Conservation (phyloP, 2,888 invertebrate species). For the Pardosa pseudoannulata region DNA sequence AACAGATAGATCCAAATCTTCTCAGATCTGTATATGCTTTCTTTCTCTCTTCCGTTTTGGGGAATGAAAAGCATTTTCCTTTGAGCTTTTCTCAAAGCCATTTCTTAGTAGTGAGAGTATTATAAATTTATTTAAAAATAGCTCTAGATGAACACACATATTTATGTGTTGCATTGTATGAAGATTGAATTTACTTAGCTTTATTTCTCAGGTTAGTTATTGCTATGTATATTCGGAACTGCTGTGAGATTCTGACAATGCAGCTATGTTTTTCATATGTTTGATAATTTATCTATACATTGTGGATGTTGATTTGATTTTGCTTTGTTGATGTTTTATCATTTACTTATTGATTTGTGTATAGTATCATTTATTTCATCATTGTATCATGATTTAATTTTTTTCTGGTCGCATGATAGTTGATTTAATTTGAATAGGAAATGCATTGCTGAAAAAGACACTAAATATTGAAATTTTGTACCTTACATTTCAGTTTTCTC, state of each 20-base stretch:
- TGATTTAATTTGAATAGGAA: too few species aligned
- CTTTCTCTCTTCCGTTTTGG: neutral
- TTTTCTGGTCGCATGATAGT: too few species aligned
- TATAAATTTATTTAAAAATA: neutral
- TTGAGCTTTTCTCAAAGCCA: neutral
- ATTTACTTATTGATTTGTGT: neutral
- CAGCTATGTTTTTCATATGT: neutral
- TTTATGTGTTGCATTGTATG: neutral
- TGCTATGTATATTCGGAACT: neutral
- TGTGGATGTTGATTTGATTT: neutral
- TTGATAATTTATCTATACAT: neutral
- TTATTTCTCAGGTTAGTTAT: conserved; percentile 4
- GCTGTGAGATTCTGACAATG: neutral
- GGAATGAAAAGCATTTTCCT: neutral
- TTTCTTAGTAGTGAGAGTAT: neutral
- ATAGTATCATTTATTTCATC: neutral
- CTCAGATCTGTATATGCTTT: conserved; percentile 14
- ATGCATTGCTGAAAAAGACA: too few species aligned
- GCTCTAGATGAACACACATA: neutral
- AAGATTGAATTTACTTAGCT: neutral
- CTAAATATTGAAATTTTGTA: too few species aligned
- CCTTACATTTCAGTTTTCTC: too few species aligned
- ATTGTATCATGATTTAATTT: too few species aligned
- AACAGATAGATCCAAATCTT: neutral
- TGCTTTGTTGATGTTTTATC: neutral